Conservation (phyloP, 2,113 vertebrate species). For the Otolemur garnettii region DNA sequence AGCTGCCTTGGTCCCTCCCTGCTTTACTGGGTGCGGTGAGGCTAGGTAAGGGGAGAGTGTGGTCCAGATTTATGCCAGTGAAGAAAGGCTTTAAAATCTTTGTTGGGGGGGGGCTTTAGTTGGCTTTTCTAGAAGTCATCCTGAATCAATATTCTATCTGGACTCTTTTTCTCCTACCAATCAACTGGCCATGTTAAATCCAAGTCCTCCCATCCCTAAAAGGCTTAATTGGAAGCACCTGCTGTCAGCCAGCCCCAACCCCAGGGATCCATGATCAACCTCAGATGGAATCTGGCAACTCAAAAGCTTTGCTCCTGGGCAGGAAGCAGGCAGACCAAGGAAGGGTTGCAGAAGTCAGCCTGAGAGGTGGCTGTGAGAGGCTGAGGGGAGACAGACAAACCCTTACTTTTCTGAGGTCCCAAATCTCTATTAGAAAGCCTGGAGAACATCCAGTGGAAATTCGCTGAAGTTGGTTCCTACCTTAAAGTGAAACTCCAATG, state of each 20-base stretch:
- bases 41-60: not conserved
- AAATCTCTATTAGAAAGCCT: not conserved
- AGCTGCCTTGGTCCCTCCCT: not conserved
- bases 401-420: not conserved
- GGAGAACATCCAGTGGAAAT: not conserved
- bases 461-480: not conserved
- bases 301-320: not conserved
- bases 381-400: rapidly evolving
- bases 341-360: not conserved
- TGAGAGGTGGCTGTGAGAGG: not conserved
- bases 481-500: too few species aligned
- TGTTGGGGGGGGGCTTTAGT: not conserved
- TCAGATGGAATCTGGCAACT: not conserved
- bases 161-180: not conserved
- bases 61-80: not conserved
- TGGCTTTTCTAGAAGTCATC: not conserved
- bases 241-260: not conserved
- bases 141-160: not conserved
- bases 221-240: not conserved
- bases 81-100: not conserved
- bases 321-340: not conserved
- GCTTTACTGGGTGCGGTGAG: not conserved
- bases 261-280: not conserved
- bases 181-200: not conserved
- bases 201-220: not conserved